Percentiles rank a stretch among this genome's conserved stretches.
phyloP scores from a whole-genome alignment of 1,140 invertebrate genomes.

The Anagrus nilaparvatae region DNA sequence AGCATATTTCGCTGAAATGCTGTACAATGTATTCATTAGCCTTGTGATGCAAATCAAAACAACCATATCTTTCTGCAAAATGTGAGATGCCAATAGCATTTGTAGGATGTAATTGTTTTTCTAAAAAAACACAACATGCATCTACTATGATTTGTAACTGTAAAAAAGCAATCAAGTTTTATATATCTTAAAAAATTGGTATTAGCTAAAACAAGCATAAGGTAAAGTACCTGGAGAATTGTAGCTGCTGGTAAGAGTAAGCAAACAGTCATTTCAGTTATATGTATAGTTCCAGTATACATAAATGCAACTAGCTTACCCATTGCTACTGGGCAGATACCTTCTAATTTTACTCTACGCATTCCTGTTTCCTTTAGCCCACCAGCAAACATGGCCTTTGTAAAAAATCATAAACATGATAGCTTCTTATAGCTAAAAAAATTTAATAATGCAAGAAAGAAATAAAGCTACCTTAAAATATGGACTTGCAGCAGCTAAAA shows the following conservation, averaged over 20 bases:
- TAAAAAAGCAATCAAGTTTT: conserved; percentile 5
- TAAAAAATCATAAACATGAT: conserved; percentile 17
- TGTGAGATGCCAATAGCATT: conserved; percentile 88
- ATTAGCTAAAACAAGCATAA: too few species aligned
- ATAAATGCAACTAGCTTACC: conserved; percentile 77
- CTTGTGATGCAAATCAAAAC: conserved; percentile 69
- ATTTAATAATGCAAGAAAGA: conserved; percentile 7
- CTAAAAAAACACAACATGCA: conserved; percentile 81
- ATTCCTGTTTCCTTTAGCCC: conserved; percentile 79
- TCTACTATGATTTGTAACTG: conserved; percentile 82
- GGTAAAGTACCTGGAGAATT: conserved; percentile 77
- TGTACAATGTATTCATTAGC: conserved; percentile 84
- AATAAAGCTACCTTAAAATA: conserved; percentile 73
- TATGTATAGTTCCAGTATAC: conserved; percentile 79
- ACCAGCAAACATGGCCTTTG: conserved; percentile 83
- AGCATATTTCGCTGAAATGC: conserved; percentile 80
- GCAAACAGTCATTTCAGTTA: conserved; percentile 86
- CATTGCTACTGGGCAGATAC: conserved; percentile 79
- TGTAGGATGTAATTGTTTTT: conserved; percentile 81
- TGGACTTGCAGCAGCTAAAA: conserved; percentile 85
- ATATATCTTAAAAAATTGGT: background rate
- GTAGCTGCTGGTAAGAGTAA: conserved; percentile 81
- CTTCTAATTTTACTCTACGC: conserved; percentile 73
- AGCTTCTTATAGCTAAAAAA: background rate
- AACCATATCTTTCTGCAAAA: conserved; percentile 86